These are phyloP conservation scores for Acanthacorydalis orientalis DNA, from an alignment of 2,888 invertebrate species.

Conservation along the genomic window DNA sequence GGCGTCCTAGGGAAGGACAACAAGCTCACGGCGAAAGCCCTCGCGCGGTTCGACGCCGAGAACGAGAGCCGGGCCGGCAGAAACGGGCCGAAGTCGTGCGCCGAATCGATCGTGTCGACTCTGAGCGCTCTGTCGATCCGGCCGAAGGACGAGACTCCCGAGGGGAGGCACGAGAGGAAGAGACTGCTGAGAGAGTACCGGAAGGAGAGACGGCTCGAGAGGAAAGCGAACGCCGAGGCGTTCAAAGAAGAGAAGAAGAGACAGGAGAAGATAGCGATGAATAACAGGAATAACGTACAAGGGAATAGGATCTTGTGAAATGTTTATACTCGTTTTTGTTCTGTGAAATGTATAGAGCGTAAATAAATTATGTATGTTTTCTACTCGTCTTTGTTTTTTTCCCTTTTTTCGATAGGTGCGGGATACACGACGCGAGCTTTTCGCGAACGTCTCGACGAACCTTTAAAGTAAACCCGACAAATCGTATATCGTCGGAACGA, in stretches of 20 bases:
- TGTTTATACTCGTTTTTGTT: no score
- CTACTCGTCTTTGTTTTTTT: no score
- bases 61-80: slow-evolving; percentile 17
- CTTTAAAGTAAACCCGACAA: no score
- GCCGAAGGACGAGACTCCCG: slow-evolving; percentile 59
- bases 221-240: slow-evolving; percentile 62
- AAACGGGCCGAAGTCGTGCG: slow-evolving; percentile 35
- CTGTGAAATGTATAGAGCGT: no score
- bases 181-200: slow-evolving; percentile 61
- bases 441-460: no score
- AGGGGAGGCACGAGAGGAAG: slow-evolving; percentile 64
- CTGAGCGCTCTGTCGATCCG: slow-evolving; percentile 50
- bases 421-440: no score
- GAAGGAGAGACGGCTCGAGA: slow-evolving; percentile 60
- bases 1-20: slow-evolving; percentile 36
- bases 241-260: slow-evolving; percentile 75
- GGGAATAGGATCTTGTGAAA: slow-evolving; percentile 26
- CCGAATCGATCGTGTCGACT: slow-evolving; percentile 47
- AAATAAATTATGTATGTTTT: no score
- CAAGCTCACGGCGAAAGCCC: slow-evolving; percentile 49
- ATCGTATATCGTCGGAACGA: no score
- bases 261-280: slow-evolving; percentile 59
- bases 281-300: slow-evolving; percentile 57
- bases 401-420: no score
- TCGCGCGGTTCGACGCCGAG: slow-evolving; percentile 45